These are phyloP conservation scores for Eilema sororculum DNA, from an alignment of 2,888 invertebrate species.

Conservation along the genomic window DNA sequence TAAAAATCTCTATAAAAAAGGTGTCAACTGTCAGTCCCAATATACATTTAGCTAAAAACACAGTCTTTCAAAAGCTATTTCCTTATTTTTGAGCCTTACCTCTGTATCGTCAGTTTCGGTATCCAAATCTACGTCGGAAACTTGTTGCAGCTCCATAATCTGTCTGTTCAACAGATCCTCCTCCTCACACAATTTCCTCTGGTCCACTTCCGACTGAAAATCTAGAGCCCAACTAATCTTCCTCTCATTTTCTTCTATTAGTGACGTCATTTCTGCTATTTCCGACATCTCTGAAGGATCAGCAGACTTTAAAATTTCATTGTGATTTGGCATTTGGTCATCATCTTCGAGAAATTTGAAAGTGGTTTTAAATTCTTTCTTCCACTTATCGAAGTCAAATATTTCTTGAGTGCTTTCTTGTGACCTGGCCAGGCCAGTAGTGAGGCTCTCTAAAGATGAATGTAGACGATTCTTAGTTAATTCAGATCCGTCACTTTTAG, in stretches of 20 bases:
- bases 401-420: conserved; percentile 78
- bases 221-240: conserved; percentile 88
- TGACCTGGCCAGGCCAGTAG: conserved; percentile 76
- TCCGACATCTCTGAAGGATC: conserved; percentile 84
- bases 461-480: conserved; percentile 78
- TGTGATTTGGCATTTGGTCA: conserved; percentile 76
- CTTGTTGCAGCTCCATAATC: conserved; percentile 91
- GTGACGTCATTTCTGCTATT: conserved; percentile 84
- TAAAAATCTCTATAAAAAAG: no score
- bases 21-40: no score
- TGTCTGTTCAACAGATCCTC: conserved; percentile 92
- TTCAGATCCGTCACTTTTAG: conserved; percentile 63
- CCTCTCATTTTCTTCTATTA: conserved; percentile 85
- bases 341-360: conserved; percentile 81
- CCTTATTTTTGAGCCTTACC: conserved; percentile 58
- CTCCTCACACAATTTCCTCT: conserved; percentile 91
- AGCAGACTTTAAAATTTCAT: conserved; percentile 76
- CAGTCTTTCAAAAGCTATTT: background rate
- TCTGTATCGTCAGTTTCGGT: conserved; percentile 94
- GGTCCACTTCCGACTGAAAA: conserved; percentile 90
- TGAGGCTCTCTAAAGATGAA: conserved; percentile 80
- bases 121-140: conserved; percentile 91
- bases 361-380: conserved; percentile 75
- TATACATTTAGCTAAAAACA: no score
- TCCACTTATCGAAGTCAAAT: conserved; percentile 83